Evolutionary conservation across 2,888 invertebrate species (phyloP), one percentile per base, ranked within the genome.

Genomic region (Conus canariensis): DNA sequence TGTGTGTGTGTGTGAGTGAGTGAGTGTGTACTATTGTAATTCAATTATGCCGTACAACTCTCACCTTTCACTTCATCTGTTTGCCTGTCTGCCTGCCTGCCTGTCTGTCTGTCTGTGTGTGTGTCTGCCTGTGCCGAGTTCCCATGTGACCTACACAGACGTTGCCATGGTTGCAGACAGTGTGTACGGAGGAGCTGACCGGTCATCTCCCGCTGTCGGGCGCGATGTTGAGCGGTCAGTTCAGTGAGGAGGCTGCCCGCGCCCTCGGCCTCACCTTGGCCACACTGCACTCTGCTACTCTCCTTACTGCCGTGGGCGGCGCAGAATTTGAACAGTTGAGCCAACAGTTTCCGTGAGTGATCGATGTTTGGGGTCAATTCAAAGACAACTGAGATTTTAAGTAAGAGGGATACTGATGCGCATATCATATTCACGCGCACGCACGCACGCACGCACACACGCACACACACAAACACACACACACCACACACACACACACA

Each of bases 251-350:
- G 16, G 67, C 25, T 19, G 87, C 70, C 45, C 87, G 87, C 14
- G 30, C 70, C 67, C 87, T 87, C 22, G 87, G 87, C 45, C 25
- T 60, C 64, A 67, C 67, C 8, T 45, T 87, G 87, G 87, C 87
- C 7, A 16, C 87, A 0, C 45, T 87, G 22, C 87, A 87, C 56
- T 58, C 87, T 19, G 70, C 45, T 22, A 87, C 87, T 22, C 45
- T n/a, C 87, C 22, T 4, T 0, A 64, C 64, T 16, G 22, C 60
- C 5, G 60, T 1, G 30, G 87, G 87, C 87, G 25, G 10, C 25
- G 5, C 19, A 9, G 25, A 25, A 14, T 59, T 87, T 8, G 8
- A 64, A 45, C 5, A 87, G 22, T 56, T 87, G 45, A 64, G 45
- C 7, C 87, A 25, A 16, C 64, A 87, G 70, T 87, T 87, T 56